Percentiles rank a stretch among this genome's conserved stretches.
These are phyloP conservation scores for Ferdinandea cuprea DNA, from an alignment of 2,888 invertebrate genomes.

Conservation along the genomic window DNA sequence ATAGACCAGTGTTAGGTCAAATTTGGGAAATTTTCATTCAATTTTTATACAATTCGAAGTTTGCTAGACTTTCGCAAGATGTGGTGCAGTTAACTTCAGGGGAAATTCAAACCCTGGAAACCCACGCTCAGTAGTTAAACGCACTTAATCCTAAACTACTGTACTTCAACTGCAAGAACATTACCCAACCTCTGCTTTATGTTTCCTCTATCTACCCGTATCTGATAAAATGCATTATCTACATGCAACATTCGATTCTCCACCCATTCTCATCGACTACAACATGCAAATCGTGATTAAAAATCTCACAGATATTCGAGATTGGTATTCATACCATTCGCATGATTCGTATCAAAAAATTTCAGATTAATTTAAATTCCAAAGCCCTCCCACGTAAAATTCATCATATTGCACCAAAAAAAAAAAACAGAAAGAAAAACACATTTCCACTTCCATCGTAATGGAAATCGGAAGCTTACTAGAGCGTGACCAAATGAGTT, in stretches of 20 bases:
- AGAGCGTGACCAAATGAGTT: slow-evolving; percentile 78
- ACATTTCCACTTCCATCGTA: slow-evolving; percentile 35
- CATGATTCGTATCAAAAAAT: slow-evolving; percentile 10
- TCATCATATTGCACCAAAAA: slow-evolving; percentile 41
- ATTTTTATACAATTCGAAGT: too few relatives aligned
- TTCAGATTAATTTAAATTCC: slow-evolving; percentile 31
- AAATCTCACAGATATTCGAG: not conserved
- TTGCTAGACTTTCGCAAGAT: too few relatives aligned
- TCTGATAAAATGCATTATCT: not conserved
- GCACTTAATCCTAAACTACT: too few relatives aligned
- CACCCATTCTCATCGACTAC: not conserved
- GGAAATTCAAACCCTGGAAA: too few relatives aligned
- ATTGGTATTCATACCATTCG: slow-evolving; percentile 1
- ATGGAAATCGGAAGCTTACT: slow-evolving; percentile 79
- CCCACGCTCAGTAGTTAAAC: too few relatives aligned
- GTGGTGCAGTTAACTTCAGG: too few relatives aligned
- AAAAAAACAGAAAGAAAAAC: not conserved
- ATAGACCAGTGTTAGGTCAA: too few relatives aligned
- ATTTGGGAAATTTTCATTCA: too few relatives aligned
- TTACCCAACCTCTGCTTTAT: slow-evolving; percentile 29
- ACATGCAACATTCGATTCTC: not conserved
- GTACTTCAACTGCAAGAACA: not conserved
- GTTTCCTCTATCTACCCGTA: slow-evolving; percentile 11
- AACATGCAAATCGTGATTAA: slow-evolving; percentile 16
- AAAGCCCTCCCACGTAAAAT: slow-evolving; percentile 5